Evolutionary conservation across 2,113 vertebrate genomes (phyloP).

Genomic region (Numida meleagris): DNA sequence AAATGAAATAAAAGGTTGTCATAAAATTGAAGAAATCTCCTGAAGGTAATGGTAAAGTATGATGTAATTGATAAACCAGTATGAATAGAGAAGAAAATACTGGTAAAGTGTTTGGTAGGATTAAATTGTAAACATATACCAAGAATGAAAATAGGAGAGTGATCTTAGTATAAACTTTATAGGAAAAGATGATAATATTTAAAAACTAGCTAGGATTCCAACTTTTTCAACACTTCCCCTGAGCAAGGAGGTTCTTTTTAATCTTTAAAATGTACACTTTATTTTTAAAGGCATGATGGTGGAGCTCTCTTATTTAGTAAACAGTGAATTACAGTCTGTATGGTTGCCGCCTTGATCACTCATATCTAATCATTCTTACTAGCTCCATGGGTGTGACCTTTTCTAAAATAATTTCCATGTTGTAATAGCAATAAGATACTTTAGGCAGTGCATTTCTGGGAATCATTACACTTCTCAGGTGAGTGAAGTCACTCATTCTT

Average conservation of each 20-base stretch:
- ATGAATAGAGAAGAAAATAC: not conserved
- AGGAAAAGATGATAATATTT: not conserved
- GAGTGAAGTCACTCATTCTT: conserved; percentile 51
- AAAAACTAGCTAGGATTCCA: not conserved
- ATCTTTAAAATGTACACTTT: not conserved
- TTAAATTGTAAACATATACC: not conserved
- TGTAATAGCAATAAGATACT: conserved; percentile 32
- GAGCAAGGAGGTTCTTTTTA: not conserved
- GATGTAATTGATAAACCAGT: not conserved
- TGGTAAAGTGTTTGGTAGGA: not conserved
- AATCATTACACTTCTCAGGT: conserved; percentile 41
- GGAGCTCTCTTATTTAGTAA: conserved; percentile 15
- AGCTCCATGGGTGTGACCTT: conserved; percentile 18
- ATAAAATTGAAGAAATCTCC: not conserved
- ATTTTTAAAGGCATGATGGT: not conserved
- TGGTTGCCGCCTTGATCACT: not conserved
- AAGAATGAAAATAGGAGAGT: not conserved
- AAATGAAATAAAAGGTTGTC: not conserved
- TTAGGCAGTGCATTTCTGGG: conserved; percentile 15
- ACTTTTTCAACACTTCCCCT: not conserved
- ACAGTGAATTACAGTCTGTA: not conserved
- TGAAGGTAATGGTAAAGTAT: not conserved
- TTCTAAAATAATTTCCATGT: conserved; percentile 39
- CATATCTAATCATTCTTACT: not conserved
- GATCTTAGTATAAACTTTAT: not conserved